Evolutionary conservation across 2,113 vertebrate species (phyloP).

Genomic region (Micronycteris hirsuta): DNA sequence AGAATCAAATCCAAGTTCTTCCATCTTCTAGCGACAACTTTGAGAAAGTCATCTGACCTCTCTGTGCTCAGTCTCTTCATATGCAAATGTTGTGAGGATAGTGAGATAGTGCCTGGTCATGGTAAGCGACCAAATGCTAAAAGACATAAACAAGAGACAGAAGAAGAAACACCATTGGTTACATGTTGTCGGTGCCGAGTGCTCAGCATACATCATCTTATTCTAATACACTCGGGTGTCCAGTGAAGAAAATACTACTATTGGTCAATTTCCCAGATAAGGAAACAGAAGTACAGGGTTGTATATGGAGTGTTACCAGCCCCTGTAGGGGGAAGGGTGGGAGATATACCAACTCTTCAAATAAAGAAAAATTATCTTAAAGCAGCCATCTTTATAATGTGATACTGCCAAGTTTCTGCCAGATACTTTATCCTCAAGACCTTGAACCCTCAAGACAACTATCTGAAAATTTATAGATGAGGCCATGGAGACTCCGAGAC

Average conservation of each 20-base stretch:
- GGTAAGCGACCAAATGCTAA: background rate
- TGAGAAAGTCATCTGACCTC: background rate
- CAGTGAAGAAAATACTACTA: background rate
- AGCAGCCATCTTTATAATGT: background rate
- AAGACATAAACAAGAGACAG: background rate
- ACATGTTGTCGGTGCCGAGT: too few relatives aligned
- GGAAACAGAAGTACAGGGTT: background rate
- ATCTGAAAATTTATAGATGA: background rate
- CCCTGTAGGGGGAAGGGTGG: too few relatives aligned
- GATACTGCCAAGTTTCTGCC: background rate
- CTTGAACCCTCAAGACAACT: background rate
- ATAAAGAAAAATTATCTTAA: background rate
- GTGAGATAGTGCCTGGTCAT: background rate
- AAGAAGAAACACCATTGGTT: background rate
- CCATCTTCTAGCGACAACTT: background rate
- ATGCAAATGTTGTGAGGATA: background rate
- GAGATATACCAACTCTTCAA: background rate
- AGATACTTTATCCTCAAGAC: background rate
- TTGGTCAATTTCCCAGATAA: background rate
- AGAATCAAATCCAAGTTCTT: background rate
- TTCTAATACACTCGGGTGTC: background rate
- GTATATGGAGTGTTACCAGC: background rate
- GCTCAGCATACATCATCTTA: too few relatives aligned
- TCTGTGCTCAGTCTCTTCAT: background rate
- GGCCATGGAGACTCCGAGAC: background rate